These are phyloP conservation scores for Dendrolimus houi DNA, from an alignment of 2,888 invertebrate genomes.

Conservation along the genomic window DNA sequence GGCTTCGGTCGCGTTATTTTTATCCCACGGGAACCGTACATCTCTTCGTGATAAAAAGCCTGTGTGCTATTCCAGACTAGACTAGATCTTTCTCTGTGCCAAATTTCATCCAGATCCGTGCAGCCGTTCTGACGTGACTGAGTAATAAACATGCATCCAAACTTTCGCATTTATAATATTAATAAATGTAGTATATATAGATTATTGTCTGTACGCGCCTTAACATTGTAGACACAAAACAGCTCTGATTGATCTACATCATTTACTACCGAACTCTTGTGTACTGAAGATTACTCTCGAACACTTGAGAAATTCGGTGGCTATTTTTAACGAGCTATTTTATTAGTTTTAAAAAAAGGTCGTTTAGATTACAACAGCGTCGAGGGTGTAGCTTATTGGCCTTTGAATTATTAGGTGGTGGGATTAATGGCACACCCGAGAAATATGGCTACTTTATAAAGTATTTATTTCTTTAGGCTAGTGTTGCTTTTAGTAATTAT, in stretches of 20 bases:
- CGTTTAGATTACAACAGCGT: constrained; percentile 67
- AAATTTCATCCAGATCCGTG: too few species aligned
- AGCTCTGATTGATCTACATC: constrained; percentile 56
- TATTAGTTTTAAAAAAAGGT: constrained; percentile 74
- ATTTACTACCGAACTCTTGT: constrained; percentile 47
- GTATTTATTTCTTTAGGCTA: constrained; percentile 20
- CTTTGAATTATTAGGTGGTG: constrained; percentile 60
- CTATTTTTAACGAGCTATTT: constrained; percentile 71
- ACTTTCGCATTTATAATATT: too few species aligned
- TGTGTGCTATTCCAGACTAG: too few species aligned
- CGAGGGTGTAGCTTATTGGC: constrained; percentile 60
- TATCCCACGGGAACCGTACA: too few species aligned
- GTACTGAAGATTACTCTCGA: constrained; percentile 49
- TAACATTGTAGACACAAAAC: neutral
- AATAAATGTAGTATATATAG: too few species aligned
- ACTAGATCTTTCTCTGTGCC: too few species aligned
- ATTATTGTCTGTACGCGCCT: neutral
- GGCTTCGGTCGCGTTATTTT: too few species aligned
- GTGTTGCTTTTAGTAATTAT: neutral
- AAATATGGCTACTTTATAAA: constrained; percentile 38
- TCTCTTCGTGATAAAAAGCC: too few species aligned
- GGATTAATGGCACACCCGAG: constrained; percentile 49
- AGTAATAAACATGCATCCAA: too few species aligned
- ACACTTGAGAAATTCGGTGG: constrained; percentile 66
- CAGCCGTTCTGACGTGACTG: too few species aligned